A percentile compares a stretch with the other conserved stretches of the same genome.
Evolutionary conservation across 2,113 vertebrate species (phyloP).

Genomic region (Echinops telfairi): DNA sequence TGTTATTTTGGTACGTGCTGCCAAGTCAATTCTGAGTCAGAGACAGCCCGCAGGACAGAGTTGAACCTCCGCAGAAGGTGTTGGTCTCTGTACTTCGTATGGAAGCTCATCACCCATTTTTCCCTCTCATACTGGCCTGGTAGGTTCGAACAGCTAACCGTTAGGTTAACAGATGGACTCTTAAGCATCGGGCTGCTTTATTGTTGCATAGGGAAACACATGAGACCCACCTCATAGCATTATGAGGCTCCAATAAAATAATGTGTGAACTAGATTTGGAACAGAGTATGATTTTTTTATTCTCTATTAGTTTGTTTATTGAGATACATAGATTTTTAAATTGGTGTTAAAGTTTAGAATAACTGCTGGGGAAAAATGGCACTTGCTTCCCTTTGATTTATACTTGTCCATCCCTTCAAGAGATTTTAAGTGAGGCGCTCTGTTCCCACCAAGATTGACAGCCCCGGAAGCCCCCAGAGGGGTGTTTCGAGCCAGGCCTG

Average conservation of each 20-base stretch:
- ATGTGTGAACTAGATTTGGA: neutral
- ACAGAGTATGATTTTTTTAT: neutral
- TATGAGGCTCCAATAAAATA: neutral
- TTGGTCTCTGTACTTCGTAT: neutral
- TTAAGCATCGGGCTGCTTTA: neutral
- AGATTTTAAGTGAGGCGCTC: neutral
- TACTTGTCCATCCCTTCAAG: neutral
- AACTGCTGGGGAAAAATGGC: neutral
- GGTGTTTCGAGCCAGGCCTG: no score
- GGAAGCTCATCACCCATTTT: neutral
- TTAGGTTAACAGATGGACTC: neutral
- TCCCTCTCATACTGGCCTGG: neutral
- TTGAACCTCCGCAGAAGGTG: neutral
- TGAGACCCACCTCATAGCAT: neutral
- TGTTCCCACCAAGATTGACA: no score
- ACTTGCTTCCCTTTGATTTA: neutral
- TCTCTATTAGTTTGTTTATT: neutral
- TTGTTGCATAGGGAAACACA: neutral
- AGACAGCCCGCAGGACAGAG: neutral
- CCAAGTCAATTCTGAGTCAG: neutral
- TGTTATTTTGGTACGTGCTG: neutral
- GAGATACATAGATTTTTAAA: neutral
- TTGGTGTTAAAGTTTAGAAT: neutral
- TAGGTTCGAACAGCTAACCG: neutral
- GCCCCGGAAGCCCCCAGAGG: no score